Evolutionary conservation across 2,113 vertebrate species (phyloP), one percentile per base, ranked within the genome.

Genomic region (Maylandia zebra): DNA sequence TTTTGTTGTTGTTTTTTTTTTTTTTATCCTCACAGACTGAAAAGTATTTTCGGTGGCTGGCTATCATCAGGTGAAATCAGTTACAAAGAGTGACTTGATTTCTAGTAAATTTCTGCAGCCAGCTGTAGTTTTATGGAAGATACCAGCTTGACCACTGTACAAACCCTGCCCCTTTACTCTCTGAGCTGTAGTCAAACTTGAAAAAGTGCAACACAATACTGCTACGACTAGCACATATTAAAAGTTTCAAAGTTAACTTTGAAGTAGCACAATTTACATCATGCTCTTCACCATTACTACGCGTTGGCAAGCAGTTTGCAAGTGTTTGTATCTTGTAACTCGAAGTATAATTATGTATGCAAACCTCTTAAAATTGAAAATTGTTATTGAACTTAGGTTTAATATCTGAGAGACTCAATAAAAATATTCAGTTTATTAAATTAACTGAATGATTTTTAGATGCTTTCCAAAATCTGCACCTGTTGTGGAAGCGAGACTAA

Each of bases 381-480:
- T 4, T 69, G 36, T 69, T 69, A 8, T 41, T 69, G 11, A 69
- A 69, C 11, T 14, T 41, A 41, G 19, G 64, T 69, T 71, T 43
- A 71, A 71, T 71, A 43, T 43, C 38, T 71, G 8, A 71, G 8
- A 71, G 0, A 71, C 5, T 71, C 12, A 43, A 71, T 71, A 43
- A 71, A 69, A 43, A 43, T 43, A 71, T 71, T 1, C 64, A 0
- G 11, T 69, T 22, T 6, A 69, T 69, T 41, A 4, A 69, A 4
- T 41, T 13, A 24, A 69, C 19, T 69, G 19, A 71, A 71, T 71
- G 12, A 16, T 27, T 71, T 43, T 43, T 71, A 71, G 36, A 71
- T 16, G 1, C n/a, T 71, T 71, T 43, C 0, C 2, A 71, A 27
- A 0, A 71, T 43, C 66, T 71, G n/a, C n/a, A 43, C 13, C 0